Percentiles rank a stretch among this genome's conserved stretches.
These are phyloP conservation scores for Semibalanus balanoides DNA, from an alignment of 1,140 invertebrate genomes.

Conservation along the genomic window DNA sequence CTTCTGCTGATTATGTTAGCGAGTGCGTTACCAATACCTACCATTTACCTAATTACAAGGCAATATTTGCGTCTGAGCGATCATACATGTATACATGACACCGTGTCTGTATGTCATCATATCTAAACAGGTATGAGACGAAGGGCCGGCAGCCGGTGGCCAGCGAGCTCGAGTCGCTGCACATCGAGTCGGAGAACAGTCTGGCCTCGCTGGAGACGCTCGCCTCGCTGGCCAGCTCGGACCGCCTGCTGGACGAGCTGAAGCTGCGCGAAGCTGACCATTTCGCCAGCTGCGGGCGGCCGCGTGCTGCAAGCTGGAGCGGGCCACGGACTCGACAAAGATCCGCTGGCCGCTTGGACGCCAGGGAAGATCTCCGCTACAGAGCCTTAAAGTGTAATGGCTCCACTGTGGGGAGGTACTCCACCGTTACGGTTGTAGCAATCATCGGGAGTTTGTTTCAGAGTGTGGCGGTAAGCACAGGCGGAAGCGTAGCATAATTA, in stretches of 20 bases:
- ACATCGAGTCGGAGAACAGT: conserved; percentile 17
- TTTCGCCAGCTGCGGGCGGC: conserved; percentile 23
- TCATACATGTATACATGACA: no score
- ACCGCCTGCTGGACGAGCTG: conserved; percentile 19
- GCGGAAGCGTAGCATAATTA: no score
- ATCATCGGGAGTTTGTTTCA: no score
- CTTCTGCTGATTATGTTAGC: no score
- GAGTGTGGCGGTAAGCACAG: no score
- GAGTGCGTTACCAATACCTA: no score
- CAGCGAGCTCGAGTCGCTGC: conserved; percentile 19
- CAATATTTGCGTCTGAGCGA: no score
- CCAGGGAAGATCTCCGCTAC: conserved; percentile 25
- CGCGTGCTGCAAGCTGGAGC: conserved; percentile 25
- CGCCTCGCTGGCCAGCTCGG: conserved; percentile 18
- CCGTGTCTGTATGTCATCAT: no score
- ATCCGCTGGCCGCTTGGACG: conserved; percentile 25
- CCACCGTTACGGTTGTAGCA: no score
- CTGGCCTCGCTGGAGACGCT: conserved; percentile 19
- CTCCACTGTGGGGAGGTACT: no score
- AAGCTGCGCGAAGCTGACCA: conserved; percentile 25
- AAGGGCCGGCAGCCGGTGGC: conserved; percentile 14
- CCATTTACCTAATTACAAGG: no score
- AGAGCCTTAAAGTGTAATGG: no score
- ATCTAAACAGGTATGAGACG: conserved; percentile 3
- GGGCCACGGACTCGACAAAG: conserved; percentile 25